Conservation (phyloP, 30 jellyfish, hydroid and myxozoan species). For the Aurelia sp. region DNA sequence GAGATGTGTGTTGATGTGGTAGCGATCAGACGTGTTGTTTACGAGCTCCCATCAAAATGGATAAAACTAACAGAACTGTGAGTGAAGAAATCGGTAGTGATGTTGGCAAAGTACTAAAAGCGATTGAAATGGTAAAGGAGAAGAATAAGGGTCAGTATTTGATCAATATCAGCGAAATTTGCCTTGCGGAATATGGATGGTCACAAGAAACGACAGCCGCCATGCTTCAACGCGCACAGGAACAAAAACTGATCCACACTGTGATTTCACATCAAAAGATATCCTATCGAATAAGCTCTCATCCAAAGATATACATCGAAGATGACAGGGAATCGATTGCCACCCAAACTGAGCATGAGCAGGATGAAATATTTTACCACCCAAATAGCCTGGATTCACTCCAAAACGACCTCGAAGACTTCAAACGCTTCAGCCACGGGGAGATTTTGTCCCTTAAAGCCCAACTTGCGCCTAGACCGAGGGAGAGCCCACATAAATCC, state of each 20-base stretch:
- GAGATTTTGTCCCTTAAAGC: conserved; percentile 1
- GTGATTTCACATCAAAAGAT: conserved; percentile 41
- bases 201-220: conserved; percentile 25
- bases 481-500: too few relatives aligned
- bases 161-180: conserved; percentile 13
- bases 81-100: not conserved
- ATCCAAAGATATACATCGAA: conserved; percentile 23
- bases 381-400: conserved; percentile 37
- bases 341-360: conserved; percentile 52
- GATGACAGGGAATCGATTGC: conserved; percentile 21
- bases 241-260: conserved; percentile 19
- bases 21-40: too few relatives aligned
- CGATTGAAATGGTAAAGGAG: conserved; percentile 31
- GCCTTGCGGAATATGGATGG: conserved; percentile 39
- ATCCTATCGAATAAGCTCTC: conserved; percentile 53
- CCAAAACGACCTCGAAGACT: conserved; percentile 45
- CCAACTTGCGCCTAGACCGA: too few relatives aligned
- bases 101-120: conserved; percentile 28
- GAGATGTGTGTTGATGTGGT: too few relatives aligned
- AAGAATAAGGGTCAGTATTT: conserved; percentile 28
- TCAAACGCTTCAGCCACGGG: conserved; percentile 39
- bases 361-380: conserved; percentile 26
- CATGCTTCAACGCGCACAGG: not conserved
- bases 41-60: too few relatives aligned
- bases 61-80: not conserved